These are phyloP conservation scores for Babyrousa celebensis DNA, from an alignment of 2,797 vertebrate genomes.

Conservation along the genomic window DNA sequence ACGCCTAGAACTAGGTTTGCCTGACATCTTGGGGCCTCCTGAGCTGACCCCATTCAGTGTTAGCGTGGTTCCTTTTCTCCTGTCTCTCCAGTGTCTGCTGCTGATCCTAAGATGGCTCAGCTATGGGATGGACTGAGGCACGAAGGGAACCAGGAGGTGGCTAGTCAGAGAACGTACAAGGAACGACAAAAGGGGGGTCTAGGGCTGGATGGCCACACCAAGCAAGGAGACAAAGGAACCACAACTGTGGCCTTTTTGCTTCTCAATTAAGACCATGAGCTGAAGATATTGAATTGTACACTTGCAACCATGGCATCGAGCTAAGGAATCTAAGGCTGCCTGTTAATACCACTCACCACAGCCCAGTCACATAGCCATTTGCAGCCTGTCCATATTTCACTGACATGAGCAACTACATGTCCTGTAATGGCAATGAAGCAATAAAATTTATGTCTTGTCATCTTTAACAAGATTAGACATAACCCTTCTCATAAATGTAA, in stretches of 20 bases:
- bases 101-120: not conserved
- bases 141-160: not conserved
- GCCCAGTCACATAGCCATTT: slow-evolving; percentile 67
- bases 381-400: slow-evolving; percentile 80
- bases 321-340: not conserved
- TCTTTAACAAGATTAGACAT: slow-evolving; percentile 87
- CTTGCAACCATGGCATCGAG: not conserved
- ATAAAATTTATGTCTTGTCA: slow-evolving; percentile 88
- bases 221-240: not conserved
- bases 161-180: not conserved
- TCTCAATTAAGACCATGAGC: not conserved
- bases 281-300: not conserved
- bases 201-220: not conserved
- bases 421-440: slow-evolving; percentile 84
- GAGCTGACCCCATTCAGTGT: rapidly evolving
- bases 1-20: not conserved
- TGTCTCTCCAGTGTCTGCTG: not conserved
- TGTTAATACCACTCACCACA: slow-evolving; percentile 39
- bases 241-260: not conserved
- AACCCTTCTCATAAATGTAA: slow-evolving; percentile 86
- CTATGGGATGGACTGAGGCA: not conserved
- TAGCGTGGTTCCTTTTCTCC: rapidly evolving
- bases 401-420: slow-evolving; percentile 85
- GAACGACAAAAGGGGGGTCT: not conserved
- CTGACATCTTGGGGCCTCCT: not conserved